Evolutionary conservation across 1,140 invertebrate genomes (phyloP).

Genomic region (Frieseomelitta varia): DNA sequence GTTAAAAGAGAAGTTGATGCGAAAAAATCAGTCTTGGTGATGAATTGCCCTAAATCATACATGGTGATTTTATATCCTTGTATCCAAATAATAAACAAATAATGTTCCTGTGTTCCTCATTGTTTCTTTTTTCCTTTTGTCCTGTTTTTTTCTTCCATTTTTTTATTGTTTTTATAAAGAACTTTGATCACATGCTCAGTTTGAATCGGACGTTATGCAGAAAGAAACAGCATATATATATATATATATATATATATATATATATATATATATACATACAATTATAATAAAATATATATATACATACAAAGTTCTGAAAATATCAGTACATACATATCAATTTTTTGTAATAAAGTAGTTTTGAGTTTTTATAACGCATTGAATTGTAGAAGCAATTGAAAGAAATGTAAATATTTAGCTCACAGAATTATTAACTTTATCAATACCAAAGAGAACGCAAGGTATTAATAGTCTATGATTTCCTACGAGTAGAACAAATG

Average conservation of each 20-base stretch:
- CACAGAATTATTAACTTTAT: not conserved
- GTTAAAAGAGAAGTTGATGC: not conserved
- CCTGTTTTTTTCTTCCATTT: not conserved
- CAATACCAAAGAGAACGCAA: not conserved
- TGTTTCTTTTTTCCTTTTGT: not conserved
- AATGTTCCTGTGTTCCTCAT: not conserved
- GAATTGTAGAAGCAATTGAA: not conserved
- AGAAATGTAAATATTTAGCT: not conserved
- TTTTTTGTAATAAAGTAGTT: not conserved
- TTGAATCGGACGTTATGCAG: not conserved
- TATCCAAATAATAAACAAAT: slow-evolving; percentile 4
- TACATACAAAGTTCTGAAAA: not conserved
- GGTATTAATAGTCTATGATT: too few species aligned
- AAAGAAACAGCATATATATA: not conserved
- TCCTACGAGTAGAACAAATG: not conserved
- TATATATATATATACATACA: too few species aligned
- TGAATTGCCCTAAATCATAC: not conserved
- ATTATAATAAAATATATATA: too few species aligned
- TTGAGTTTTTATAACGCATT: not conserved
- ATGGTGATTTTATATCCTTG: not conserved
- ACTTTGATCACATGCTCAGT: not conserved
- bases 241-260: too few species aligned
- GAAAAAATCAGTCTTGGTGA: not conserved
- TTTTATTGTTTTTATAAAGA: not conserved
- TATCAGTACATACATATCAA: not conserved